Evolutionary conservation across 2,797 vertebrate species (phyloP).

Genomic region (Coccyzus lansbergi): DNA sequence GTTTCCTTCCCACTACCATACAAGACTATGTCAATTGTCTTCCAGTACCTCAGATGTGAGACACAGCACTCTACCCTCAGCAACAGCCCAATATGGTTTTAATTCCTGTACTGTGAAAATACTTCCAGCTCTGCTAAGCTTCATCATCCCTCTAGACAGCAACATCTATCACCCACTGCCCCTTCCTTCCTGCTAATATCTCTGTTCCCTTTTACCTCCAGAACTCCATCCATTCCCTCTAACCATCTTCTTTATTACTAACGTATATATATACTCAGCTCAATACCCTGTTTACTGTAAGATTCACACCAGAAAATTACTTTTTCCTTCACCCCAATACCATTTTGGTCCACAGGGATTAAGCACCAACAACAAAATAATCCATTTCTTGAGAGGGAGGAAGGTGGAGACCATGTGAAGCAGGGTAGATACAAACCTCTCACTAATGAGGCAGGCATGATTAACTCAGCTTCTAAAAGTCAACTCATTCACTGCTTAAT

Average conservation of each 20-base stretch:
- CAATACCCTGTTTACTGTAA: not conserved
- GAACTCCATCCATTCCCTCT: not conserved
- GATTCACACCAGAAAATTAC: not conserved
- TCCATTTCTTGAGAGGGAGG: not conserved
- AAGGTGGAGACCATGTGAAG: not conserved
- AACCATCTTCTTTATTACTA: not conserved
- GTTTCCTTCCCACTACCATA: not conserved
- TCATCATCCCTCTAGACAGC: not conserved
- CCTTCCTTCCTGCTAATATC: not conserved
- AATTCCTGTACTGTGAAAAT: not conserved
- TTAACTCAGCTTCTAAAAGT: conserved; percentile 17
- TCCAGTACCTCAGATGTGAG: not conserved
- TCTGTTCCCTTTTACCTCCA: not conserved
- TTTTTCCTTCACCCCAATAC: not conserved
- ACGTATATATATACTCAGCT: not conserved
- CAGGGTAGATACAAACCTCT: conserved; percentile 32
- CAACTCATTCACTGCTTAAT: conserved; percentile 25
- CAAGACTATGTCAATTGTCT: not conserved
- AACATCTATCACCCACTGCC: not conserved
- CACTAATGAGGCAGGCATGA: conserved; percentile 28
- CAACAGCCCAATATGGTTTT: not conserved
- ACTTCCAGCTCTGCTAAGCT: not conserved
- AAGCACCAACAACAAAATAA: not conserved
- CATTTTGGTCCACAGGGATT: not conserved
- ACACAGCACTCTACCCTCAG: not conserved